These are phyloP conservation scores for Noctua pronuba DNA, from an alignment of 2,888 invertebrate species.

Conservation along the genomic window DNA sequence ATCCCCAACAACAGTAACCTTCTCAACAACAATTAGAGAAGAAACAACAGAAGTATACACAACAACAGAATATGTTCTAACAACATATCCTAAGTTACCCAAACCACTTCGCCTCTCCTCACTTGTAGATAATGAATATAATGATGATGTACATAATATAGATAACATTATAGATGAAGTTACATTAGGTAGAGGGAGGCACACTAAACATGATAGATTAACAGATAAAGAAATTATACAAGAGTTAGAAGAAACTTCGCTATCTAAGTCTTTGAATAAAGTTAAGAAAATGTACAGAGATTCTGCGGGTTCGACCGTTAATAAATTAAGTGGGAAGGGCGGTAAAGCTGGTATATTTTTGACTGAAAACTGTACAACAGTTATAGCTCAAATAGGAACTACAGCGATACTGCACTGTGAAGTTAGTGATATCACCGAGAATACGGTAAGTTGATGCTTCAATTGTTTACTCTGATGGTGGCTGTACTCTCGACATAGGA, in stretches of 20 bases:
- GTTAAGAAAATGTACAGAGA: constrained; percentile 90
- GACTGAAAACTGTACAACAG: constrained; percentile 91
- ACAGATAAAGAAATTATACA: constrained; percentile 80
- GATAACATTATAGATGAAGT: constrained; percentile 82
- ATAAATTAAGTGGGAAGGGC: constrained; percentile 85
- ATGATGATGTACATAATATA: constrained; percentile 83
- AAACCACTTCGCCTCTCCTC: constrained; percentile 82
- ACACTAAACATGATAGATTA: constrained; percentile 76
- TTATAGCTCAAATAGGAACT: constrained; percentile 91
- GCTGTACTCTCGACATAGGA: not conserved
- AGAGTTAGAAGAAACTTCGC: constrained; percentile 80
- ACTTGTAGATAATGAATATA: constrained; percentile 80
- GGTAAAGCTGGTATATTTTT: constrained; percentile 88
- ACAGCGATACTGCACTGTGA: constrained; percentile 92
- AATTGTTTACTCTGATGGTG: not conserved
- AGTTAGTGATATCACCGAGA: constrained; percentile 91
- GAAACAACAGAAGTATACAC: constrained; percentile 76
- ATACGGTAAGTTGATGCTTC: constrained; percentile 88
- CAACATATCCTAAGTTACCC: constrained; percentile 82
- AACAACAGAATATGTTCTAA: constrained; percentile 76
- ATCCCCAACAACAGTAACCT: constrained; percentile 78
- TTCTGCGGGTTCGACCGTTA: constrained; percentile 81
- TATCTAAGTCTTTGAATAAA: constrained; percentile 83
- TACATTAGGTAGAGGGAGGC: constrained; percentile 73
- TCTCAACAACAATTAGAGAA: constrained; percentile 76